Evolutionary conservation across 2,797 vertebrate species (phyloP).

Genomic region (Falco berigora): DNA sequence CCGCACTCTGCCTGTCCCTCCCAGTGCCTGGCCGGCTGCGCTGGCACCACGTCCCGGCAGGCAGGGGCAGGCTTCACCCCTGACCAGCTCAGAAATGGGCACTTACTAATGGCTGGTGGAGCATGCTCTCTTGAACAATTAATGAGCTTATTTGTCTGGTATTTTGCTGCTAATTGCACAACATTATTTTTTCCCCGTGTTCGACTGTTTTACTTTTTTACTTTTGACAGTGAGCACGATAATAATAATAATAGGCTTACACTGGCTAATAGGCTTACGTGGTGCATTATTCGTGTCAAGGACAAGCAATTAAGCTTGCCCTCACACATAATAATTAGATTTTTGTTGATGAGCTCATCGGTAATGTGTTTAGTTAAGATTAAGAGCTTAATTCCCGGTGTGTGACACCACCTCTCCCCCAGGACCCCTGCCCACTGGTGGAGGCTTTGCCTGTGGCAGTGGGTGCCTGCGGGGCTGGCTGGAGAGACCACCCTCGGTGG

Average conservation of each 20-base stretch:
- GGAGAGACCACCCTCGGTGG: neutral
- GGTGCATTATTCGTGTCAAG: slow-evolving; percentile 58
- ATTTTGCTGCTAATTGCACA: neutral
- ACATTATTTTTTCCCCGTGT: accelerated
- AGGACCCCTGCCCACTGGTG: neutral
- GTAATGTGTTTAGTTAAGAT: slow-evolving; percentile 52
- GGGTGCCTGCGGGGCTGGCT: neutral
- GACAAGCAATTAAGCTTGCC: slow-evolving; percentile 69
- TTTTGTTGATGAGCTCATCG: slow-evolving; percentile 66
- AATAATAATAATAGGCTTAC: slow-evolving; percentile 52
- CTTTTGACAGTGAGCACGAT: slow-evolving; percentile 25
- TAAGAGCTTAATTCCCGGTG: neutral
- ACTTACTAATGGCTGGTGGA: accelerated
- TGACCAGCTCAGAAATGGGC: accelerated
- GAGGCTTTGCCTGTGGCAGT: accelerated
- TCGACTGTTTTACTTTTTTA: slow-evolving; percentile 1
- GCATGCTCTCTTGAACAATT: neutral
- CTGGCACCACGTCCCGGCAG: neutral
- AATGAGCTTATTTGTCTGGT: neutral
- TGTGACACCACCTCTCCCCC: neutral
- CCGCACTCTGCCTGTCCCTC: neutral
- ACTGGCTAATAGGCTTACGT: slow-evolving; percentile 54
- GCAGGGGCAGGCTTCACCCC: neutral
- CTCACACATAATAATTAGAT: slow-evolving; percentile 66
- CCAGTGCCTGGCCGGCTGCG: neutral